These are phyloP conservation scores for Bombus confusus DNA, from an alignment of 1,140 invertebrate genomes.

Conservation along the genomic window DNA sequence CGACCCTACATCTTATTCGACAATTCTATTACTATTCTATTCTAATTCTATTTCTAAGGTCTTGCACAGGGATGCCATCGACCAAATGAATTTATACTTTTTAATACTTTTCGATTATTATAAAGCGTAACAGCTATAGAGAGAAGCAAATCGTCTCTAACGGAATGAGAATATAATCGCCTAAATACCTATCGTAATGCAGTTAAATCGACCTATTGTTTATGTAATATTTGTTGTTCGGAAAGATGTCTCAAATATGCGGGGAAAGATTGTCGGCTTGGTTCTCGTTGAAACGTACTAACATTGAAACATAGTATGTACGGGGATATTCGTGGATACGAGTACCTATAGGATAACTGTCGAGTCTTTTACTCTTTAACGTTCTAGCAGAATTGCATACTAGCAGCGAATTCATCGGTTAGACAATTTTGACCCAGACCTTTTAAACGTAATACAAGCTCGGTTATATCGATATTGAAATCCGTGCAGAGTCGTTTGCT, in stretches of 20 bases:
- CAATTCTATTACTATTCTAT: neutral
- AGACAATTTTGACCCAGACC: neutral
- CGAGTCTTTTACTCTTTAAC: neutral
- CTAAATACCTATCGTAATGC: neutral
- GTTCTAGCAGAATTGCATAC: neutral
- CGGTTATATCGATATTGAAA: neutral
- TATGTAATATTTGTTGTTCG: neutral
- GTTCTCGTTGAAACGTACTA: too few species aligned
- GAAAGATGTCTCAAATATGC: neutral
- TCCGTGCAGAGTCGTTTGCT: too few species aligned
- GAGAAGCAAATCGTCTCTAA: neutral
- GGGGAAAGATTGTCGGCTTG: neutral
- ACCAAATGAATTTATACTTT: too few species aligned
- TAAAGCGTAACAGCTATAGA: neutral
- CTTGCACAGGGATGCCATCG: neutral
- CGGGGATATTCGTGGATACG: too few species aligned
- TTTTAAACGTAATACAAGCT: neutral
- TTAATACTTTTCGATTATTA: neutral
- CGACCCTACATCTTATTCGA: neutral
- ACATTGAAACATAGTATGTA: too few species aligned
- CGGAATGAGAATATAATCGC: neutral
- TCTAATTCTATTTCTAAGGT: too few species aligned
- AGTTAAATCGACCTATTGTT: neutral
- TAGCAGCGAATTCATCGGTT: neutral
- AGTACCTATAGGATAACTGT: neutral